phyloP scores from a whole-genome alignment of 2,113 vertebrate genomes.

The Tragelaphus buxtoni region DNA sequence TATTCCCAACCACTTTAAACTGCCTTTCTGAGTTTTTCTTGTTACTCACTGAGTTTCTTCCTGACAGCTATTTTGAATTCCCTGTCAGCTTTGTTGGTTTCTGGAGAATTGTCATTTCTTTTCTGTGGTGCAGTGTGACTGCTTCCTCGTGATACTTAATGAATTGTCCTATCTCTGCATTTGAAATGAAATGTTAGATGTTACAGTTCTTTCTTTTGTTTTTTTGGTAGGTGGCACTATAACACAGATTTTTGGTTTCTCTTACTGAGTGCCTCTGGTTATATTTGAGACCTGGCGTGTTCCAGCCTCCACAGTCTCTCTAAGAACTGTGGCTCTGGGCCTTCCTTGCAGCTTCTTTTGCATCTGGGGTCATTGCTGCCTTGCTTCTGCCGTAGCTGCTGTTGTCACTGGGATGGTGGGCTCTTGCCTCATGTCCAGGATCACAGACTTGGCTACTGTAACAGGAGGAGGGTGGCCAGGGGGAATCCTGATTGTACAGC shows the following conservation, averaged over 20 bases:
- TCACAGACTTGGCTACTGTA: background rate
- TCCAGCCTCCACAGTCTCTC: background rate
- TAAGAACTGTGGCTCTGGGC: background rate
- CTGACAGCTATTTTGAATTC: background rate
- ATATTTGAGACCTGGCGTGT: background rate
- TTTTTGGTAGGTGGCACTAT: background rate
- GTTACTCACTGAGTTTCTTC: background rate
- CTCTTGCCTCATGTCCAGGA: background rate
- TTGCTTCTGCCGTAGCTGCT: background rate
- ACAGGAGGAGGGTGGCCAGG: background rate
- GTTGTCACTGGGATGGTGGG: background rate
- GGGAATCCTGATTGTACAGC: background rate
- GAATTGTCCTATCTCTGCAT: background rate
- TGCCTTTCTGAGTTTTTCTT: background rate
- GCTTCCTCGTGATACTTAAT: background rate
- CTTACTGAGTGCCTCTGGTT: background rate
- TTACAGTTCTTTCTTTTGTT: background rate
- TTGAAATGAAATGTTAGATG: background rate
- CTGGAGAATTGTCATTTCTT: background rate
- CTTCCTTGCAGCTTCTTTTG: background rate
- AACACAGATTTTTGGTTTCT: background rate
- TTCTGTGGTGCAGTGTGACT: background rate
- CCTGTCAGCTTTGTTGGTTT: background rate
- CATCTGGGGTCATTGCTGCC: background rate
- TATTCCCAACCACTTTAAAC: background rate